A percentile compares a stretch with the other conserved stretches of the same genome.
These are phyloP conservation scores for Urocyon cinereoargenteus DNA, from an alignment of 2,797 vertebrate genomes.

Conservation along the genomic window DNA sequence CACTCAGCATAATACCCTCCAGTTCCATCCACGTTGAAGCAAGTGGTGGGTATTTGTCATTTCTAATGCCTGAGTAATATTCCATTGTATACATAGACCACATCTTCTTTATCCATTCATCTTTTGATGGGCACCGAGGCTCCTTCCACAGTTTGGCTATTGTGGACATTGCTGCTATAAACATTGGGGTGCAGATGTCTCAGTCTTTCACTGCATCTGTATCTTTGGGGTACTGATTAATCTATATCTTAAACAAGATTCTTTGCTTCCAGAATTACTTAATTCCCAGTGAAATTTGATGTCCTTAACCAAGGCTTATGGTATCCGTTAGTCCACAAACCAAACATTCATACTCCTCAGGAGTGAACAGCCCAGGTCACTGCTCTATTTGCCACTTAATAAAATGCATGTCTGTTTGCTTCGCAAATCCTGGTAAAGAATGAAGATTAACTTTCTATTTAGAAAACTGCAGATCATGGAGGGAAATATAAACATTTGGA, in stretches of 20 bases:
- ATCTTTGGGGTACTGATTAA: neutral
- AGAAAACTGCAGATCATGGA: neutral
- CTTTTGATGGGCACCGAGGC: no score
- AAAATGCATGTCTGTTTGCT: neutral
- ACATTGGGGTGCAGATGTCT: no score
- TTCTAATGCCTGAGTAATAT: no score
- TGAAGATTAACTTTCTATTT: neutral
- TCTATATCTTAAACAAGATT: neutral
- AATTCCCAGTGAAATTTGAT: neutral
- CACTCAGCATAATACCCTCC: no score
- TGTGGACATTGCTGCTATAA: no score
- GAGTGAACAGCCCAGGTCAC: accelerated
- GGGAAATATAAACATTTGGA: neutral
- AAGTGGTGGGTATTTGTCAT: no score
- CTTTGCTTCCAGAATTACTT: conserved; percentile 36
- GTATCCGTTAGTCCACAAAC: neutral
- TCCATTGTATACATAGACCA: no score
- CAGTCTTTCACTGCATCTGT: no score
- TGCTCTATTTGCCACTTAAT: neutral
- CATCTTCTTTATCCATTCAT: no score
- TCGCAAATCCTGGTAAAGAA: neutral
- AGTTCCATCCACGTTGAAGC: no score
- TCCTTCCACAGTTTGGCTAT: no score
- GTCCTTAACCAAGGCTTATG: neutral
- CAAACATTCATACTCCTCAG: neutral